phyloP scores from a whole-genome alignment of 30 jellyfish, hydroid and myxozoan species.

The Aurelia sp. region DNA sequence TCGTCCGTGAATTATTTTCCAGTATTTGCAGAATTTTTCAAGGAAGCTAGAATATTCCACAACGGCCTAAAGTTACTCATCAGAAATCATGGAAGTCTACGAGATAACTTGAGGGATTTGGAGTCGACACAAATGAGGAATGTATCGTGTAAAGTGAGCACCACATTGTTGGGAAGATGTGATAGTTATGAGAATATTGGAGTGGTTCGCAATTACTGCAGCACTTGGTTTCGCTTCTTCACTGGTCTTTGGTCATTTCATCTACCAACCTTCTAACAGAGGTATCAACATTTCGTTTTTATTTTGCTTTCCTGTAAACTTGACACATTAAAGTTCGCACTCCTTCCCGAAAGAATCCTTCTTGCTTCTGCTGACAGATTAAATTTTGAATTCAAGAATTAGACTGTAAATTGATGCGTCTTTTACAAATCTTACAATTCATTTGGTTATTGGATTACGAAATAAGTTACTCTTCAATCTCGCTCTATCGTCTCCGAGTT shows the following conservation, averaged over 20 bases:
- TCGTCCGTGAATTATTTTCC: slow-evolving; percentile 24
- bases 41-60: slow-evolving; percentile 2
- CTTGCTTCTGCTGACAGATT: background rate
- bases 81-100: slow-evolving; percentile 19
- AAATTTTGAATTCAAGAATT: background rate
- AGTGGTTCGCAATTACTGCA: slow-evolving; percentile 61
- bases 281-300: slow-evolving; percentile 4
- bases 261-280: slow-evolving; percentile 16
- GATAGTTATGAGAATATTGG: slow-evolving; percentile 42
- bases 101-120: slow-evolving; percentile 5
- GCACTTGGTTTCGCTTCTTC: slow-evolving; percentile 55
- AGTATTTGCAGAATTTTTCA: background rate
- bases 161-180: slow-evolving; percentile 51
- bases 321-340: too few species aligned
- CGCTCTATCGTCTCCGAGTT: too few species aligned
- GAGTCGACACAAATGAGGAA: slow-evolving; percentile 8
- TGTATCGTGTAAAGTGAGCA: background rate
- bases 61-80: too few species aligned
- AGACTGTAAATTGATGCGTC: background rate
- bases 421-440: background rate
- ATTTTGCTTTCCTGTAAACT: background rate
- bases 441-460: too few species aligned
- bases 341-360: background rate
- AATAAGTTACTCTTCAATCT: too few species aligned
- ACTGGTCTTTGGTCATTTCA: slow-evolving; percentile 7